Conservation (phyloP, 2,888 invertebrate species). For the Hoplodrina blanda region DNA sequence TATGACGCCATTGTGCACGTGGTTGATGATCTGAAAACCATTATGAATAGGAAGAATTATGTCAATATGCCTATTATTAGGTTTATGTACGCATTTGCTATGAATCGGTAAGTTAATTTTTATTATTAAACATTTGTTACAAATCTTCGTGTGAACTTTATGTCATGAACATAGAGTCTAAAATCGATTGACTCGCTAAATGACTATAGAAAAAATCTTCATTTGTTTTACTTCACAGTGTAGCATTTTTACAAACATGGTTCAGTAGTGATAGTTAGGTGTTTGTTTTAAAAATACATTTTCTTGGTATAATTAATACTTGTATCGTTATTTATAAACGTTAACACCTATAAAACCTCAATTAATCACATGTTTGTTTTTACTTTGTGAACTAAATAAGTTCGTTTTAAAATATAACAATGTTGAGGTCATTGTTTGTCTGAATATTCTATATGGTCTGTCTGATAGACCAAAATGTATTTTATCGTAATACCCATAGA, state of each 20-base stretch:
- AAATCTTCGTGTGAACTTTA: background rate
- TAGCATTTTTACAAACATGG: conserved; percentile 14
- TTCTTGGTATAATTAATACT: conserved; percentile 15
- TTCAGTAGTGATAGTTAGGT: background rate
- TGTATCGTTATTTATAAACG: conserved; percentile 36
- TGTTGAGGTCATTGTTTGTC: background rate
- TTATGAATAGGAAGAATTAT: conserved; percentile 97
- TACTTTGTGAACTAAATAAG: conserved; percentile 4
- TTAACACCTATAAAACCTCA: conserved; percentile 7
- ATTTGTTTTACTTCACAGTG: background rate
- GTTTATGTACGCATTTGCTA: conserved; percentile 98
- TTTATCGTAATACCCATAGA: too few species aligned
- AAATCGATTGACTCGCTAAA: background rate
- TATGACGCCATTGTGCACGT: conserved; percentile 99
- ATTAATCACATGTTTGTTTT: conserved; percentile 12
- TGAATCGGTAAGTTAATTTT: conserved; percentile 93
- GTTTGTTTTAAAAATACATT: conserved; percentile 29
- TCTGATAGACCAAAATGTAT: background rate
- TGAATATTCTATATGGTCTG: background rate
- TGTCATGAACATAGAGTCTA: background rate
- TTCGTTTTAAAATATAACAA: too few species aligned
- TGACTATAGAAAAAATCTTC: background rate
- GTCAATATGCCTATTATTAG: conserved; percentile 97
- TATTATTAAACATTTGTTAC: background rate
- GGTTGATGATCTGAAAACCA: conserved; percentile 97